phyloP scores from a whole-genome alignment of 2,113 vertebrate species.

The Cebus imitator region DNA sequence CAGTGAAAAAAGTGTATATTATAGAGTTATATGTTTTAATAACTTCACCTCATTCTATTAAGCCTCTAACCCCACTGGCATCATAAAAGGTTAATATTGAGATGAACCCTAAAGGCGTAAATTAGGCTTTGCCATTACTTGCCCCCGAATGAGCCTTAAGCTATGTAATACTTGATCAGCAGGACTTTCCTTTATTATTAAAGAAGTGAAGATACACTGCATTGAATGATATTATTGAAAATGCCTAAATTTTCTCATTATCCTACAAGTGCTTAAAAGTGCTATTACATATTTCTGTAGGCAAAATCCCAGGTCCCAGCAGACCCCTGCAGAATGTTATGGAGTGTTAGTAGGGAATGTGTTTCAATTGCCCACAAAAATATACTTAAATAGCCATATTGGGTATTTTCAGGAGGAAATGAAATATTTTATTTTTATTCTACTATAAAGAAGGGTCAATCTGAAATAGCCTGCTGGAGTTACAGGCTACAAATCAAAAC shows the following conservation, averaged over 20 bases:
- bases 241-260: constrained; percentile 65
- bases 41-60: constrained; percentile 67
- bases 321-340: constrained; percentile 13
- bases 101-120: constrained; percentile 62
- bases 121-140: constrained; percentile 59
- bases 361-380: constrained; percentile 43
- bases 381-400: background rate
- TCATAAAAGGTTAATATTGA: constrained; percentile 75
- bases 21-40: constrained; percentile 69
- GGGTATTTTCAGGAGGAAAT: constrained; percentile 30
- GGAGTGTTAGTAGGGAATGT: background rate
- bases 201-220: constrained; percentile 62
- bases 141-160: constrained; percentile 54
- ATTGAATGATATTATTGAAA: constrained; percentile 62
- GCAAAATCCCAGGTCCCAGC: constrained; percentile 40
- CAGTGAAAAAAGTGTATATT: constrained; percentile 57
- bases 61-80: constrained; percentile 42
- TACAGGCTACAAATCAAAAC: constrained; percentile 40
- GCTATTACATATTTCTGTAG: constrained; percentile 53
- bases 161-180: constrained; percentile 59
- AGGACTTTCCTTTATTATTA: constrained; percentile 68
- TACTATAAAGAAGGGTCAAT: constrained; percentile 10
- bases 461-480: background rate
- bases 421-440: constrained; percentile 47
- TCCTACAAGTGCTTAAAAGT: constrained; percentile 56